These are phyloP conservation scores for Tortricodes alternella DNA, from an alignment of 2,888 invertebrate genomes.

Conservation along the genomic window DNA sequence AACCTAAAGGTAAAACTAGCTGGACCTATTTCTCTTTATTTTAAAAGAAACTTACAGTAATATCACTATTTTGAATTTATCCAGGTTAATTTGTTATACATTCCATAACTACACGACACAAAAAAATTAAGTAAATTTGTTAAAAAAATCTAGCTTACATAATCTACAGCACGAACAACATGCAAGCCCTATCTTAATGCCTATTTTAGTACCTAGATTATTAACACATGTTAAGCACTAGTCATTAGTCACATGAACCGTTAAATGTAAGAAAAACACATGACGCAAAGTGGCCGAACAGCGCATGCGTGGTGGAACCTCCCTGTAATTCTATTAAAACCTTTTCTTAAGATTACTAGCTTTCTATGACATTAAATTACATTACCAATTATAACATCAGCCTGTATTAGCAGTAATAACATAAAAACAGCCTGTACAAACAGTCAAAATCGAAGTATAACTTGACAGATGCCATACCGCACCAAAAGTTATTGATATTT, in stretches of 20 bases:
- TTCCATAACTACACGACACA: neutral
- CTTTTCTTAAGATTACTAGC: slow-evolving; percentile 32
- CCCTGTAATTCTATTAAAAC: slow-evolving; percentile 55
- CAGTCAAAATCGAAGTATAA: neutral
- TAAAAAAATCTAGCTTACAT: neutral
- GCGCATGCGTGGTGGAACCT: slow-evolving; percentile 41
- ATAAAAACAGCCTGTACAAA: neutral
- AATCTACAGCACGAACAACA: slow-evolving; percentile 15
- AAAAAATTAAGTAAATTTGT: neutral
- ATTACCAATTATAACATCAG: neutral
- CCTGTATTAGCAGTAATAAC: neutral
- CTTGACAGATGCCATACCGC: slow-evolving; percentile 11
- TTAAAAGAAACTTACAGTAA: too few species aligned
- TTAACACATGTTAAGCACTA: slow-evolving; percentile 29
- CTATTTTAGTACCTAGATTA: slow-evolving; percentile 20
- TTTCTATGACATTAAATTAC: neutral
- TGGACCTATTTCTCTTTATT: too few species aligned
- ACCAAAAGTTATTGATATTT: slow-evolving; percentile 26
- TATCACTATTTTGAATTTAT: too few species aligned
- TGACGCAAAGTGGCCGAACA: slow-evolving; percentile 40
- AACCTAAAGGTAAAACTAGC: too few species aligned
- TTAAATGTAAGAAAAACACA: slow-evolving; percentile 34
- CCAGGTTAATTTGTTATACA: too few species aligned
- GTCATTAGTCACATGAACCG: slow-evolving; percentile 20
- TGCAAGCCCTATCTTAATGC: slow-evolving; percentile 14